phyloP scores from a whole-genome alignment of 2,888 invertebrate genomes.

The Bellardia bayeri region DNA sequence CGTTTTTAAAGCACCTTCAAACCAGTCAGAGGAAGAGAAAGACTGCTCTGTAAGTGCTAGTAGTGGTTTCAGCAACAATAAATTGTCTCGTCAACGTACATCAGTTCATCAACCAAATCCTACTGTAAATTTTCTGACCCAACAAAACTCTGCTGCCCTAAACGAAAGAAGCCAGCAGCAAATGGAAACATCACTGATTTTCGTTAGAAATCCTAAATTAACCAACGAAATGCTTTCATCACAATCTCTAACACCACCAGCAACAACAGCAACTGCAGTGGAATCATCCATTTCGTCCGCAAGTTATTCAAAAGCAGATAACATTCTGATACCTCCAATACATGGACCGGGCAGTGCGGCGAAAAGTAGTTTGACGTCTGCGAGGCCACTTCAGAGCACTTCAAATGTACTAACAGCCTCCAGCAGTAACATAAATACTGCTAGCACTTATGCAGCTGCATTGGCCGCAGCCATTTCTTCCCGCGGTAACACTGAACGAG shows the following conservation, averaged over 20 bases:
- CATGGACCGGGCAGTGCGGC: constrained; percentile 42
- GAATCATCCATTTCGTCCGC: constrained; percentile 67
- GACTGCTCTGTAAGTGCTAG: constrained; percentile 32
- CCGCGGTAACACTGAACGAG: constrained; percentile 59
- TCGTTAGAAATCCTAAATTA: constrained; percentile 75
- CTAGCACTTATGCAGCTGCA: constrained; percentile 79
- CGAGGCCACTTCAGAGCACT: constrained; percentile 75
- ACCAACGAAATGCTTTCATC: constrained; percentile 73
- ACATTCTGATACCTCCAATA: constrained; percentile 73
- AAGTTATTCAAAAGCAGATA: constrained; percentile 56
- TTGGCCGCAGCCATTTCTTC: constrained; percentile 71
- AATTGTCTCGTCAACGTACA: constrained; percentile 82
- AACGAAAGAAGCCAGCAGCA: constrained; percentile 76
- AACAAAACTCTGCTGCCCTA: constrained; percentile 58
- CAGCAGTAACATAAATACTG: constrained; percentile 75
- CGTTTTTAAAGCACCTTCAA: constrained; percentile 70
- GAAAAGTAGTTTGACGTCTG: constrained; percentile 68
- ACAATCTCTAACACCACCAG: constrained; percentile 57
- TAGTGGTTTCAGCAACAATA: constrained; percentile 77
- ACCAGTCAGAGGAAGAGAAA: constrained; percentile 54
- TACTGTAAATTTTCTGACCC: constrained; percentile 68
- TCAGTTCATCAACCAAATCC: constrained; percentile 80
- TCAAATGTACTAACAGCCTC: constrained; percentile 77
- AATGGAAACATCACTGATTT: constrained; percentile 83
- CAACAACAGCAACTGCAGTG: constrained; percentile 46